These are phyloP conservation scores for Serranus cabrilla DNA, from an alignment of 2,797 vertebrate species.

Conservation along the genomic window DNA sequence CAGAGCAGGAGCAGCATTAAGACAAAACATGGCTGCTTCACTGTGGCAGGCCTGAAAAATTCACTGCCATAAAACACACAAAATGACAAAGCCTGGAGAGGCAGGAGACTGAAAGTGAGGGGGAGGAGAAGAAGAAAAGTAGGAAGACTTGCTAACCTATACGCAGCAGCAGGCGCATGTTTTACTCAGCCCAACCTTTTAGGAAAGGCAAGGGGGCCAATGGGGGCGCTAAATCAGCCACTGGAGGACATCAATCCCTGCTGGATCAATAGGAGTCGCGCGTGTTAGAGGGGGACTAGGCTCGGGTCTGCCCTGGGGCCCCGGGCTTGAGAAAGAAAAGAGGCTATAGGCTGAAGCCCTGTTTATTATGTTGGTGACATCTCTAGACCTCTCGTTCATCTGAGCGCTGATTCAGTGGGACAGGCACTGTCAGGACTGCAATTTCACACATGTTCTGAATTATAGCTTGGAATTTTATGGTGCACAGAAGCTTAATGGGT, in stretches of 20 bases:
- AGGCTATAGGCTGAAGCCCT: conserved; percentile 73
- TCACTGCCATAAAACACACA: conserved; percentile 28
- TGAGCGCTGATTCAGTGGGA: conserved; percentile 76
- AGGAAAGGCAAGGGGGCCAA: conserved; percentile 58
- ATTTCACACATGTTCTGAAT: conserved; percentile 78
- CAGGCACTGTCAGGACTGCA: conserved; percentile 76
- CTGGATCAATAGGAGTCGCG: conserved; percentile 82
- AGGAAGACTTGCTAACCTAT: conserved; percentile 45
- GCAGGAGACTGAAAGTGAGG: conserved; percentile 20
- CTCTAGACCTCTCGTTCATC: conserved; percentile 76
- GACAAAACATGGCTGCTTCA: conserved; percentile 37
- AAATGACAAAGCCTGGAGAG: conserved; percentile 27
- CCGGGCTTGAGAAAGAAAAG: conserved; percentile 58
- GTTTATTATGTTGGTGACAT: conserved; percentile 82
- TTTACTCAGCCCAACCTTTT: conserved; percentile 74
- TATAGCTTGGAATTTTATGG: conserved; percentile 73
- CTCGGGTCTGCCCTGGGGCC: conserved; percentile 57
- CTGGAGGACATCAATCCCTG: conserved; percentile 80
- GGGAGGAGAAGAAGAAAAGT: conserved; percentile 22
- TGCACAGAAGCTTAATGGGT: conserved; percentile 61
- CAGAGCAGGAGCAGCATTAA: conserved; percentile 24
- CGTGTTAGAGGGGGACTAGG: conserved; percentile 64
- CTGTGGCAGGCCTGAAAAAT: conserved; percentile 30
- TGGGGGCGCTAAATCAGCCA: conserved; percentile 79
- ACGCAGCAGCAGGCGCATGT: conserved; percentile 54